Evolutionary conservation across 2,888 invertebrate species (phyloP), one percentile per base, ranked within the genome.

Genomic region (Rhagonycha fulva): DNA sequence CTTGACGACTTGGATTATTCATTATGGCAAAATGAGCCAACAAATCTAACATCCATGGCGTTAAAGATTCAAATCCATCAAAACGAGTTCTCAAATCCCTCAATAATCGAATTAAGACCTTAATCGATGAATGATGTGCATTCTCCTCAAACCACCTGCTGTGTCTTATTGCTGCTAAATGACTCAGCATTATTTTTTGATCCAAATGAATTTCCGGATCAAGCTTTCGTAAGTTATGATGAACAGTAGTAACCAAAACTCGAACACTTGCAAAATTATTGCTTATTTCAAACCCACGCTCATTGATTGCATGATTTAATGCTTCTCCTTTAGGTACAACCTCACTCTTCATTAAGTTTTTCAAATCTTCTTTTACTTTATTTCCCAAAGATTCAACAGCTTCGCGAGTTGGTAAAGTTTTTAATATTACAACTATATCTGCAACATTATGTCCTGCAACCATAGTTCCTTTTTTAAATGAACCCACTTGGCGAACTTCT

Each of bases 81-180:
- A 97, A 98, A 14, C 99, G 92, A 71, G 92, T 92, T 82, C 96
- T 93, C 84, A 99, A 91, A 89, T 99, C 99, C 78, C 98, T 92
- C n/a, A 99, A 89, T 24, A 99, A 91, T 2, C 99, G 93, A 82
- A 99, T 98, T 12, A 99, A 88, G 77, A 91, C 92, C 90, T 98
- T 98, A 77, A 98, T 97, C 23, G 97, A 97, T 5, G 98, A 98
- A 87, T 98, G 98, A 86, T 96, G 97, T 0, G 97, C 98, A 85
- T 98, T 98, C 87, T 98, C 98, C 86, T 98, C 98, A 87, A 98
- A 98, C 99, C 99, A 99, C 28, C 98, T 93, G 76, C 97, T 96
- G 88, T 99, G 99, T 26, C 98, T 91, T 78, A 99, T 97, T 0
- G 98, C 97, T 0, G 97, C 96, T 84, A 98, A 89, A 87, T 98